A percentile compares a stretch with the other conserved stretches of the same genome.
Evolutionary conservation across 2,888 invertebrate species (phyloP).

Genomic region (Aspidiotus destructor): DNA sequence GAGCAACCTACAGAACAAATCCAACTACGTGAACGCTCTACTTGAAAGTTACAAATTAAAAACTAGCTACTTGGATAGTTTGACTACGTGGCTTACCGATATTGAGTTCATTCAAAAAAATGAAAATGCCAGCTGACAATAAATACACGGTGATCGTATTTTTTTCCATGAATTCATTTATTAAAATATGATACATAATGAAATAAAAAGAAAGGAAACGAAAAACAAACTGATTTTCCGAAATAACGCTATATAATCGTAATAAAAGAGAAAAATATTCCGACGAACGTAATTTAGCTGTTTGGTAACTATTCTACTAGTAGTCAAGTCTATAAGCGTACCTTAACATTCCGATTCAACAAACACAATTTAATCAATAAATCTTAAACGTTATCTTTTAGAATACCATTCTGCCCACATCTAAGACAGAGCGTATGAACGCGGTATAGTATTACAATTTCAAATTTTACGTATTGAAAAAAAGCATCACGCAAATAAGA

Average conservation of each 20-base stretch:
- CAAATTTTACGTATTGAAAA: too few species aligned
- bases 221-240: conserved; percentile 13
- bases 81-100: conserved; percentile 6
- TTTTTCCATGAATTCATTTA: conserved; percentile 4
- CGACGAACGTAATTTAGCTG: conserved; percentile 19
- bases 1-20: not conserved
- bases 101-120: not conserved
- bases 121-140: not conserved
- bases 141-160: too few species aligned
- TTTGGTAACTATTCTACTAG: conserved; percentile 30
- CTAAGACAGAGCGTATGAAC: too few species aligned
- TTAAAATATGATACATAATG: conserved; percentile 14
- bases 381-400: not conserved
- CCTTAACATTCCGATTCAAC: conserved; percentile 2
- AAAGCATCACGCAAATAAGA: not conserved
- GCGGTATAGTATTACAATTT: too few species aligned
- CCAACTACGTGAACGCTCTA: conserved; percentile 3
- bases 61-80: not conserved
- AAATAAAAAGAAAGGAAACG: not conserved
- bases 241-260: conserved; percentile 5
- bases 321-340: conserved; percentile 27
- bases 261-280: conserved; percentile 7
- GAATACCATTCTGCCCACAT: too few species aligned
- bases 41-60: not conserved
- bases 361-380: not conserved